These are phyloP conservation scores for Bungarus multicinctus DNA, from an alignment of 2,113 vertebrate species.

Conservation along the genomic window DNA sequence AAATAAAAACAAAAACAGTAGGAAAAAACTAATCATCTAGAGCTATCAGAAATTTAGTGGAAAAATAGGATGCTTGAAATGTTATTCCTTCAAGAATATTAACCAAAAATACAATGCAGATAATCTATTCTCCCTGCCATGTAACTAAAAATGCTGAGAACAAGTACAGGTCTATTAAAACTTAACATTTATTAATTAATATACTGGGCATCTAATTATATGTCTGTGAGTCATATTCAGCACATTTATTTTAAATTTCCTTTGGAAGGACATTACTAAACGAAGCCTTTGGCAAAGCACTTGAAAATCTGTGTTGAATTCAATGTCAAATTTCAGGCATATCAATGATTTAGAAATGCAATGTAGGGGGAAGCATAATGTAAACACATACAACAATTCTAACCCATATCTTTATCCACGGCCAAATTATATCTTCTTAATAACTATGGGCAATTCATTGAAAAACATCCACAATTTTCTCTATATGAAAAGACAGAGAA, in stretches of 20 bases:
- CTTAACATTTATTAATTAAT: constrained; percentile 23
- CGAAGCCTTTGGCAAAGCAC: neutral
- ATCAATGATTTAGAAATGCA: constrained; percentile 5
- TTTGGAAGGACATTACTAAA: constrained; percentile 2
- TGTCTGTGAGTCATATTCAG: constrained; percentile 25
- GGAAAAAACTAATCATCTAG: neutral
- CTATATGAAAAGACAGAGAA: neutral
- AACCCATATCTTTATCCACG: neutral
- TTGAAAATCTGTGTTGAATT: constrained; percentile 15
- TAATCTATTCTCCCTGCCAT: neutral
- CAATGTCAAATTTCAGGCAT: constrained; percentile 26
- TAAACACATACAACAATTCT: neutral
- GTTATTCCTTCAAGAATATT: neutral
- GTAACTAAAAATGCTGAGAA: neutral
- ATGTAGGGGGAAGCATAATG: constrained; percentile 15
- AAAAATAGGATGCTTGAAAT: neutral
- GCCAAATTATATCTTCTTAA: neutral
- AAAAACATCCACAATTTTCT: neutral
- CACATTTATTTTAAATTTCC: constrained; percentile 35
- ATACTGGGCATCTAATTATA: constrained; percentile 42
- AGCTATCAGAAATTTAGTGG: neutral
- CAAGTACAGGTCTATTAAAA: constrained; percentile 23
- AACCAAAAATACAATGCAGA: constrained; percentile 4
- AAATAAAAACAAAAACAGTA: neutral
- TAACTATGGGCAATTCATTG: neutral